Conservation (phyloP, 2,797 vertebrate genomes). For the Halcyon smyrnensis region DNA sequence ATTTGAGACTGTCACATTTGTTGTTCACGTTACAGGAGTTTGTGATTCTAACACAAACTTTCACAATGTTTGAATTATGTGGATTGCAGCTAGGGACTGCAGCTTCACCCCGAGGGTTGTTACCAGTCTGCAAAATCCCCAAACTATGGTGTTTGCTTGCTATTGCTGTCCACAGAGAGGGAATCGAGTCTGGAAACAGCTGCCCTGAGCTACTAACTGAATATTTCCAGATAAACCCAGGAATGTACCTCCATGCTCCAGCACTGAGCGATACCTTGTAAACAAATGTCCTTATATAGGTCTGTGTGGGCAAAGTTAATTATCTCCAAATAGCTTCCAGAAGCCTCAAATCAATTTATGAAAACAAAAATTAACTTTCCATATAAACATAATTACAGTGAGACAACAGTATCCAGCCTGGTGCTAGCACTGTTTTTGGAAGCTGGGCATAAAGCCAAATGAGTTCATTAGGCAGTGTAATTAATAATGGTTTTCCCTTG, state of each 20-base stretch:
- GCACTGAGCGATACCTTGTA: slow-evolving; percentile 35
- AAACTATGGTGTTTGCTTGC: not conserved
- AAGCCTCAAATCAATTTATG: slow-evolving; percentile 82
- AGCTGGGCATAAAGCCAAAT: slow-evolving; percentile 79
- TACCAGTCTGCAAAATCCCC: not conserved
- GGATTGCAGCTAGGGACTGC: not conserved
- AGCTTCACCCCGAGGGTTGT: not conserved
- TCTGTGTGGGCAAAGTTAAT: slow-evolving; percentile 76
- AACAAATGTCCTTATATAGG: slow-evolving; percentile 62
- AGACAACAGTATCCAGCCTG: slow-evolving; percentile 75
- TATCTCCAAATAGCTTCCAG: slow-evolving; percentile 80
- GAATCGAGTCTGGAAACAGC: not conserved
- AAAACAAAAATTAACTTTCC: slow-evolving; percentile 83
- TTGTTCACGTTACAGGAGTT: not conserved
- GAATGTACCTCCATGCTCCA: not conserved
- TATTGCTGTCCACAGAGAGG: not conserved
- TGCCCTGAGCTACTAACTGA: slow-evolving; percentile 19
- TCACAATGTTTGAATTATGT: not conserved
- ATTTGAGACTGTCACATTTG: not conserved
- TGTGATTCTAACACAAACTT: not conserved
- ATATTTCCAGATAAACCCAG: slow-evolving; percentile 53
- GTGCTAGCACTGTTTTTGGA: slow-evolving; percentile 73
- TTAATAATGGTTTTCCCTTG: slow-evolving; percentile 77
- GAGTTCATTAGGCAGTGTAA: slow-evolving; percentile 80
- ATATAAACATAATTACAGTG: slow-evolving; percentile 81